Evolutionary conservation across 2,113 vertebrate species (phyloP).

Genomic region (Cyanoderma ruficeps): DNA sequence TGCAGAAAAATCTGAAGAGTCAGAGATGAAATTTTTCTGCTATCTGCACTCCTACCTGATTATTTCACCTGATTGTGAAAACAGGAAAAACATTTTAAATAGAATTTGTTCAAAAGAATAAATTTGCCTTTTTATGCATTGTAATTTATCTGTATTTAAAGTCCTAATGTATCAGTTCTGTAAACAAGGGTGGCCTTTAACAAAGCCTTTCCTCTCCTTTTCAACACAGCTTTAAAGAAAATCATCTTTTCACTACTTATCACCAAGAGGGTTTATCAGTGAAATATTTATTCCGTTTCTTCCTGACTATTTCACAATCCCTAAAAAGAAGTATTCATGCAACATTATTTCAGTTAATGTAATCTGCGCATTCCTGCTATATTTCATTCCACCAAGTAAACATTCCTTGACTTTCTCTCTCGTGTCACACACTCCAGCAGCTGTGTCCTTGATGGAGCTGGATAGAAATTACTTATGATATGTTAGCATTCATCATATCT

Average conservation of each 20-base stretch:
- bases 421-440: slow-evolving; percentile 31
- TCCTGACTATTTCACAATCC: not conserved
- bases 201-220: not conserved
- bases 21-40: not conserved
- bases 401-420: slow-evolving; percentile 29
- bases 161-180: not conserved
- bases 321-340: not conserved
- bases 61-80: not conserved
- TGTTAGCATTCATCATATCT: slow-evolving; percentile 40
- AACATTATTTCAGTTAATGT: slow-evolving; percentile 46
- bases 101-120: not conserved
- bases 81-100: not conserved
- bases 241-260: not conserved
- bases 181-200: not conserved
- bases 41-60: not conserved
- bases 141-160: not conserved
- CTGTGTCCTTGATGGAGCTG: slow-evolving; percentile 45
- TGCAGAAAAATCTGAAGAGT: not conserved
- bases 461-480: slow-evolving; percentile 39
- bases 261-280: not conserved
- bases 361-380: slow-evolving; percentile 24
- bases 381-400: slow-evolving; percentile 34
- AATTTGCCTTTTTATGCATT: not conserved
- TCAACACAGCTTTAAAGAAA: not conserved
- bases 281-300: slow-evolving; percentile 11